phyloP scores from a whole-genome alignment of 2,888 invertebrate genomes.

The Conchocele bisecta region DNA sequence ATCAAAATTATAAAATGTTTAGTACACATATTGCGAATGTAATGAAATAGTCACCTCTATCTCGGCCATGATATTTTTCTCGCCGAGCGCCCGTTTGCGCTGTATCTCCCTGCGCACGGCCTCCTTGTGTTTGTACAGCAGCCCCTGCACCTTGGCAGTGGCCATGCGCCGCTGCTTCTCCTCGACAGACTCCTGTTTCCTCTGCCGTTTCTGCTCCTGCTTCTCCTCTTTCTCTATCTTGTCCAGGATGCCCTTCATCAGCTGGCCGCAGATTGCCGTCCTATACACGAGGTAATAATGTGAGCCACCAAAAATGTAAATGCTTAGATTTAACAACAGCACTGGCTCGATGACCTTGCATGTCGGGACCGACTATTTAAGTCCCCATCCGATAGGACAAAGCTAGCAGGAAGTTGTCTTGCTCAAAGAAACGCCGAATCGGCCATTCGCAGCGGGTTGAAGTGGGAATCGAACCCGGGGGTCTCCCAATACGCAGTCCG shows the following conservation, averaged over 20 bases:
- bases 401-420: too few relatives aligned
- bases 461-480: too few relatives aligned
- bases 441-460: too few relatives aligned
- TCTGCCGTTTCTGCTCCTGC: conserved; percentile 75
- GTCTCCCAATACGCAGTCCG: too few relatives aligned
- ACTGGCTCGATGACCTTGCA: too few relatives aligned
- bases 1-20: too few relatives aligned
- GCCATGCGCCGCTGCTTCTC: conserved; percentile 85
- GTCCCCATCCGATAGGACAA: too few relatives aligned
- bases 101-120: conserved; percentile 95
- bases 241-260: conserved; percentile 80
- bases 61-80: conserved; percentile 88
- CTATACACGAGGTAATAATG: conserved; percentile 57
- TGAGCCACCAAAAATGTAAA: too few relatives aligned
- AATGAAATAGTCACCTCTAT: conserved; percentile 89
- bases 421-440: too few relatives aligned
- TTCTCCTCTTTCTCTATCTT: conserved; percentile 82
- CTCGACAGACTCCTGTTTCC: conserved; percentile 82
- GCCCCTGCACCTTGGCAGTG: conserved; percentile 87
- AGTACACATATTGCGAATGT: too few relatives aligned
- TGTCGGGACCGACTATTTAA: too few relatives aligned
- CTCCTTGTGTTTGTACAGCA: conserved; percentile 94
- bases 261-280: conserved; percentile 78
- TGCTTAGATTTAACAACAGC: too few relatives aligned
- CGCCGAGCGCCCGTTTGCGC: conserved; percentile 92